These are phyloP conservation scores for Tetheella fluctuosa DNA, from an alignment of 2,888 invertebrate genomes.

Conservation along the genomic window DNA sequence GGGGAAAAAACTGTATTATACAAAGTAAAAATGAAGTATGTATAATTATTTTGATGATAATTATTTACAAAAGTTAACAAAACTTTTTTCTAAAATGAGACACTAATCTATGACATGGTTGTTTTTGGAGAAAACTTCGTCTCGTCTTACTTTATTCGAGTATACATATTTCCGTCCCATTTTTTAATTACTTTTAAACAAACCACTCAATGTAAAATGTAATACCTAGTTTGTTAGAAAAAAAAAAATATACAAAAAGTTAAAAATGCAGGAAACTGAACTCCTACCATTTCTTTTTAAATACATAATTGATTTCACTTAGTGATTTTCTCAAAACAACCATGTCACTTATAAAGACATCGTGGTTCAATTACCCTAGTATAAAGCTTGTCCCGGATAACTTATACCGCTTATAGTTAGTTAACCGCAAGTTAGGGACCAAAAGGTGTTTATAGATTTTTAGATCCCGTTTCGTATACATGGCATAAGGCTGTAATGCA, in stretches of 20 bases:
- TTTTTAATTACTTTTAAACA: slow-evolving; percentile 10
- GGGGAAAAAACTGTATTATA: slow-evolving; percentile 53
- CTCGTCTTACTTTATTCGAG: not conserved
- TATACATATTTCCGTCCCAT: slow-evolving; percentile 7
- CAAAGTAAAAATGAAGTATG: slow-evolving; percentile 56
- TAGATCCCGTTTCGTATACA: slow-evolving; percentile 85
- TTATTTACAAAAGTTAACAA: slow-evolving; percentile 79
- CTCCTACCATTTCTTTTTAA: not conserved
- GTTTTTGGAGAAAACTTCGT: slow-evolving; percentile 22
- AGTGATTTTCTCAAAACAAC: slow-evolving; percentile 10
- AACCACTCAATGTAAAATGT: no score
- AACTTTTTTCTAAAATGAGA: slow-evolving; percentile 58
- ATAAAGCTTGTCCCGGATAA: slow-evolving; percentile 80
- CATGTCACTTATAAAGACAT: slow-evolving; percentile 44
- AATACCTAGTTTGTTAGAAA: no score
- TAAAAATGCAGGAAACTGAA: not conserved
- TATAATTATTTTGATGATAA: slow-evolving; percentile 54
- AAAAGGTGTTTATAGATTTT: slow-evolving; percentile 27
- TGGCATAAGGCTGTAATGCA: slow-evolving; percentile 87
- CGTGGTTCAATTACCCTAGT: slow-evolving; percentile 68
- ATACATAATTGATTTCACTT: not conserved
- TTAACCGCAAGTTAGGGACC: slow-evolving; percentile 21
- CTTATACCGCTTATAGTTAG: slow-evolving; percentile 58
- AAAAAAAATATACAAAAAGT: slow-evolving; percentile 11
- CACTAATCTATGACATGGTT: slow-evolving; percentile 52